These are phyloP conservation scores for Ranitomeya imitator DNA, from an alignment of 2,113 vertebrate species.

Conservation along the genomic window DNA sequence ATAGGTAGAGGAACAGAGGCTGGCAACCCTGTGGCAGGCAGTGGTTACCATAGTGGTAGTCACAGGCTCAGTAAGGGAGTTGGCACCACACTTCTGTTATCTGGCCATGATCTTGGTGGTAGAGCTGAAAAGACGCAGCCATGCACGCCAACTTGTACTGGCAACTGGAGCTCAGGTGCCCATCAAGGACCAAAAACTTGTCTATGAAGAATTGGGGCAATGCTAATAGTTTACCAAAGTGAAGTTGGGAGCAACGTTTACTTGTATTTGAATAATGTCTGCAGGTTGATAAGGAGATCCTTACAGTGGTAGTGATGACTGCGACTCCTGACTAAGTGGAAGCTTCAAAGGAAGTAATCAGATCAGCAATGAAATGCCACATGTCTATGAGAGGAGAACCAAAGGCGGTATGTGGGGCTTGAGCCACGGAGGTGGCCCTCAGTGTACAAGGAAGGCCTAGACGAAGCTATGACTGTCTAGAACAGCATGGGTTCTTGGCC, in stretches of 20 bases:
- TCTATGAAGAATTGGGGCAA: conserved; percentile 5
- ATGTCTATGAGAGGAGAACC: conserved; percentile 39
- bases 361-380: conserved; percentile 54
- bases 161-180: not conserved
- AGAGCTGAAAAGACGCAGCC: conserved; percentile 15
- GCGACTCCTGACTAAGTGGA: conserved; percentile 29
- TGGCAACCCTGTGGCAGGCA: not conserved
- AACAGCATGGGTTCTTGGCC: conserved; percentile 59
- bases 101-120: conserved; percentile 39
- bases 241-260: conserved; percentile 10
- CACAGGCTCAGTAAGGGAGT: not conserved
- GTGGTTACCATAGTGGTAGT: conserved; percentile 50
- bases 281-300: not conserved
- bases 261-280: conserved; percentile 49
- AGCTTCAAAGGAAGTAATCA: conserved; percentile 43
- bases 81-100: conserved; percentile 50
- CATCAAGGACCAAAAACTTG: not conserved
- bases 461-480: conserved; percentile 23
- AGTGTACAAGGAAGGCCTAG: not conserved
- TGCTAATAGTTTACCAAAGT: conserved; percentile 37
- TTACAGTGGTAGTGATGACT: conserved; percentile 52
- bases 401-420: conserved; percentile 58
- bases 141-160: conserved; percentile 30
- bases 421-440: conserved; percentile 48
- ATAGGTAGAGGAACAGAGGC: not conserved